phyloP scores from a whole-genome alignment of 2,888 invertebrate genomes.

The Anticlea derivata region DNA sequence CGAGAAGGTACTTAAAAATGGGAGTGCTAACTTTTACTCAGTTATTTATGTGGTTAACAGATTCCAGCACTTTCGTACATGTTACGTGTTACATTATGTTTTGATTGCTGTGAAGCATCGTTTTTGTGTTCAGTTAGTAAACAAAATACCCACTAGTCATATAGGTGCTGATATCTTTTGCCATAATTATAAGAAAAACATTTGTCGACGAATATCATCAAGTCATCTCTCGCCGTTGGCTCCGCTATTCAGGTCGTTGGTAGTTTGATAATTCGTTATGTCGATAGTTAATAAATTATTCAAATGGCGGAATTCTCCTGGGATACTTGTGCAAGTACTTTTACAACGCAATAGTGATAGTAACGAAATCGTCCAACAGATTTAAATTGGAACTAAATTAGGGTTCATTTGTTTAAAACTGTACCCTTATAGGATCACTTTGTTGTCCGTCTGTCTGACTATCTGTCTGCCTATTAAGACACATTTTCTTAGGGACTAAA shows the following conservation, averaged over 20 bases:
- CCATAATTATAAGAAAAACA: too few relatives aligned
- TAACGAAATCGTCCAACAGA: conserved; percentile 5
- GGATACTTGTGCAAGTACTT: conserved; percentile 25
- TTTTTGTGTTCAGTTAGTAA: conserved; percentile 3
- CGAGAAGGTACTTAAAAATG: conserved; percentile 56
- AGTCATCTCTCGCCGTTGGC: too few relatives aligned
- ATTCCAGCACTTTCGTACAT: conserved; percentile 57
- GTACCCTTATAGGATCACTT: too few relatives aligned
- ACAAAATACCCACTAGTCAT: background rate
- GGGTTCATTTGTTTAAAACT: too few relatives aligned
- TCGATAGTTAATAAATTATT: conserved; percentile 9
- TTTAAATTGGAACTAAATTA: too few relatives aligned
- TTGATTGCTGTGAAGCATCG: conserved; percentile 25
- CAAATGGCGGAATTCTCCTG: conserved; percentile 13
- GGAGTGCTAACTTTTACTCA: conserved; percentile 77
- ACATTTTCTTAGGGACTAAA: too few relatives aligned
- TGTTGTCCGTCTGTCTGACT: too few relatives aligned
- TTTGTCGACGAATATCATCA: too few relatives aligned
- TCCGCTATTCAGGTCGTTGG: background rate
- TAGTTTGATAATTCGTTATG: background rate
- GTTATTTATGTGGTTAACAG: conserved; percentile 67
- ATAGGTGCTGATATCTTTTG: too few relatives aligned
- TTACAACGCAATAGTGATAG: conserved; percentile 14
- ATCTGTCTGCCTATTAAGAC: too few relatives aligned
- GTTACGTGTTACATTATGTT: conserved; percentile 47